phyloP scores from a whole-genome alignment of 2,113 vertebrate genomes.

The Myotis yumanensis region DNA sequence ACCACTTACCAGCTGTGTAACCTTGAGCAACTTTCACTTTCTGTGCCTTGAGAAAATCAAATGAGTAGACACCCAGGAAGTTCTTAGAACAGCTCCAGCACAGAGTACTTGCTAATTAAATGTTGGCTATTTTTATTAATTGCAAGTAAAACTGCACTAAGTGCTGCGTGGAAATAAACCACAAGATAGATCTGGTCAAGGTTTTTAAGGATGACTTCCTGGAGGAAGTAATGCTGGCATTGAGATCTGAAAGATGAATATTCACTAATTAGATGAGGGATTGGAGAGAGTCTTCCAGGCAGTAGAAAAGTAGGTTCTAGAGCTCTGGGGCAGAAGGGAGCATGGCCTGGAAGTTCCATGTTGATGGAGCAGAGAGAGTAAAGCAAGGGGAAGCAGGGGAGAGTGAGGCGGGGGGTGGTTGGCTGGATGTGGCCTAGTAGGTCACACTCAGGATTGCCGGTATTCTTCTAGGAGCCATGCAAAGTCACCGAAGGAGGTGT shows the following conservation, averaged over 20 bases:
- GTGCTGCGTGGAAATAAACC: neutral
- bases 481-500: neutral
- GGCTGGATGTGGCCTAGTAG: neutral
- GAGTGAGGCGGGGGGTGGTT: neutral
- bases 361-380: neutral
- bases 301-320: neutral
- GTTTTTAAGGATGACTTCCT: conserved; percentile 1
- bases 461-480: neutral
- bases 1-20: neutral
- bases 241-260: neutral
- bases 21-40: neutral
- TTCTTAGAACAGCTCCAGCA: neutral
- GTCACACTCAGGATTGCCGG: neutral
- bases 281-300: neutral
- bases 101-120: neutral
- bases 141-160: neutral
- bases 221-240: neutral
- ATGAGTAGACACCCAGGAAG: neutral
- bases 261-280: neutral
- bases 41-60: neutral
- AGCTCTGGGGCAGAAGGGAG: neutral
- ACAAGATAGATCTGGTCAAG: neutral
- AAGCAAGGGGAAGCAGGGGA: neutral
- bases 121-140: neutral
- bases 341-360: neutral